Conservation (phyloP, 2,113 vertebrate species). For the Typhlomys cinereus region DNA sequence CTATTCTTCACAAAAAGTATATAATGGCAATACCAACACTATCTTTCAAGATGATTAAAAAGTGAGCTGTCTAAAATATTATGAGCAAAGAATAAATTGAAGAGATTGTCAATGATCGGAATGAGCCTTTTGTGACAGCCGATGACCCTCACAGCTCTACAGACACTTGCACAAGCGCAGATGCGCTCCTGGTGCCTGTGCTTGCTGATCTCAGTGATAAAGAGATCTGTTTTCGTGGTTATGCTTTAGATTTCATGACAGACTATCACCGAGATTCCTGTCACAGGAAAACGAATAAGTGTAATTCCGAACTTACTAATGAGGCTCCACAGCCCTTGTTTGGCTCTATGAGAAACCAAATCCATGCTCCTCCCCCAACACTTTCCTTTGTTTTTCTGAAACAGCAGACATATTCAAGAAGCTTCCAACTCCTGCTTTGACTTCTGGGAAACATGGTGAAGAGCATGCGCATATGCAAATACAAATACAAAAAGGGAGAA, state of each 20-base stretch:
- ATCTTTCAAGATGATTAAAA: background rate
- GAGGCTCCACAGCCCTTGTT: too few species aligned
- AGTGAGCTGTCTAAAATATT: background rate
- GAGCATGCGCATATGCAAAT: too few species aligned
- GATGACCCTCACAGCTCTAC: background rate
- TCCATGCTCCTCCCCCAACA: background rate
- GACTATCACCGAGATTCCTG: background rate
- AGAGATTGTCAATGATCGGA: too few species aligned
- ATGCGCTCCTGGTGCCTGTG: background rate
- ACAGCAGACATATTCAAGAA: constrained; percentile 51
- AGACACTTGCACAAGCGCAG: background rate
- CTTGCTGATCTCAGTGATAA: background rate
- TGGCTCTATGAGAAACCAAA: too few species aligned
- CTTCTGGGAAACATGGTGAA: constrained; percentile 7
- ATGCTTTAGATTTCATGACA: background rate
- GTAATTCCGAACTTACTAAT: constrained; percentile 47
- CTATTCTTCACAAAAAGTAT: background rate
- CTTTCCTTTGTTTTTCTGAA: constrained; percentile 25
- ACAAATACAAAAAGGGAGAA: too few species aligned
- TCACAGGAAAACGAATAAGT: constrained; percentile 31
- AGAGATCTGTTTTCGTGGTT: constrained; percentile 42
- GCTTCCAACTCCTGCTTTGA: background rate
- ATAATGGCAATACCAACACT: background rate
- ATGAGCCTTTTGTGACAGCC: background rate
- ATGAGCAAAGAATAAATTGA: background rate